Percentiles rank a stretch among this genome's conserved stretches.
Evolutionary conservation across 2,113 vertebrate genomes (phyloP).

Genomic region (Microcebus jonahi): DNA sequence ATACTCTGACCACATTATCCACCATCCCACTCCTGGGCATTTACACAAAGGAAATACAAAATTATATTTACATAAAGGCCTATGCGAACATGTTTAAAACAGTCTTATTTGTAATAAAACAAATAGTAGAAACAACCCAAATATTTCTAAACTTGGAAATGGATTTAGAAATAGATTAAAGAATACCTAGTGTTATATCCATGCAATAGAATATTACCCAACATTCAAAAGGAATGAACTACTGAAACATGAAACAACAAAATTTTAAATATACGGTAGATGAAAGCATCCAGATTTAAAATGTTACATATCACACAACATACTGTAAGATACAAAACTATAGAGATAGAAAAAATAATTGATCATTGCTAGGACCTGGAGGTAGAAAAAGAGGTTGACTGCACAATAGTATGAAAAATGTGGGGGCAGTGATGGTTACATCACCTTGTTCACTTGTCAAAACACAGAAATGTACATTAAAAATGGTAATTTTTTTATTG

Average conservation of each 20-base stretch:
- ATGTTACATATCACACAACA: background rate
- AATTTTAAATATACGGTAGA: background rate
- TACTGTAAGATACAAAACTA: background rate
- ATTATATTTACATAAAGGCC: background rate
- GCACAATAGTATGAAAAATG: background rate
- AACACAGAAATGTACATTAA: background rate
- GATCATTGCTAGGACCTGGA: background rate
- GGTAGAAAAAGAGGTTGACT: background rate
- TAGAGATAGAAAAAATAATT: background rate
- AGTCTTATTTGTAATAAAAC: background rate
- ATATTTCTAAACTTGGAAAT: background rate
- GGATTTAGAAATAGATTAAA: background rate
- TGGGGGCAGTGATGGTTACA: accelerated
- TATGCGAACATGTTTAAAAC: background rate
- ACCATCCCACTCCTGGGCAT: background rate
- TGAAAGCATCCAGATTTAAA: background rate
- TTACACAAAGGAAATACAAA: background rate
- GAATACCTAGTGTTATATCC: background rate
- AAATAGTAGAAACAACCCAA: background rate
- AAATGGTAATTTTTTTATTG: background rate
- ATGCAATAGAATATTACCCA: background rate
- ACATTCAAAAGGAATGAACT: background rate
- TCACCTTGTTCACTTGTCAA: background rate
- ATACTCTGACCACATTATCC: background rate
- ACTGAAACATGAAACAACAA: background rate